Evolutionary conservation across 2,888 invertebrate species (phyloP).

Genomic region (Drosophila limbata): DNA sequence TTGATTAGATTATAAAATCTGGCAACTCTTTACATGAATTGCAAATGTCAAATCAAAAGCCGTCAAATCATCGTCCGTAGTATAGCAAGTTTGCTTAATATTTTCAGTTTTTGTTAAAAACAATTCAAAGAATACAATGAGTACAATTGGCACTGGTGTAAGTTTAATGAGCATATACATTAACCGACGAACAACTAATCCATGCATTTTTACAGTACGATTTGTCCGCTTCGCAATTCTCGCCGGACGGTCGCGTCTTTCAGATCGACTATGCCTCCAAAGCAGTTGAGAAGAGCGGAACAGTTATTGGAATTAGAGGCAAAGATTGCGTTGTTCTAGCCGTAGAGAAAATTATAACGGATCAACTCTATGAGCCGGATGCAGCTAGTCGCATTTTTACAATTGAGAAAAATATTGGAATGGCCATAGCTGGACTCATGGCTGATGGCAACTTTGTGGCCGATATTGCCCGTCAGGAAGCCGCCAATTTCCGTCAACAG

Average conservation of each 20-base stretch:
- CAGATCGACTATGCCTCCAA: slow-evolving; percentile 99
- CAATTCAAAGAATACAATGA: slow-evolving; percentile 87
- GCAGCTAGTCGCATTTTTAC: slow-evolving; percentile 97
- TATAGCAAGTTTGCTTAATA: slow-evolving; percentile 29
- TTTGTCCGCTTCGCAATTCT: slow-evolving; percentile 99
- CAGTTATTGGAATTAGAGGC: slow-evolving; percentile 96
- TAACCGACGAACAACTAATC: background rate
- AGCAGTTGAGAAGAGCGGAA: slow-evolving; percentile 99
- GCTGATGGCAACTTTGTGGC: slow-evolving; percentile 97
- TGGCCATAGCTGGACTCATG: slow-evolving; percentile 96
- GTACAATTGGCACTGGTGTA: slow-evolving; percentile 98
- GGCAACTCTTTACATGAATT: slow-evolving; percentile 42
- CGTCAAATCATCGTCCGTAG: slow-evolving; percentile 82
- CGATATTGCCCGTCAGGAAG: slow-evolving; percentile 97
- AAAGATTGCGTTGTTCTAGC: slow-evolving; percentile 99
- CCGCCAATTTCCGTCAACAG: slow-evolving; percentile 95
- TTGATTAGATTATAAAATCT: background rate
- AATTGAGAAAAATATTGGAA: slow-evolving; percentile 97
- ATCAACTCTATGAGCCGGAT: slow-evolving; percentile 96
- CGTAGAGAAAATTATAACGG: slow-evolving; percentile 97
- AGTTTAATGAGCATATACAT: slow-evolving; percentile 85
- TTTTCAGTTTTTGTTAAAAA: slow-evolving; percentile 20
- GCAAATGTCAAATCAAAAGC: slow-evolving; percentile 80
- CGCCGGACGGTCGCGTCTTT: slow-evolving; percentile 99
- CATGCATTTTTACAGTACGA: slow-evolving; percentile 91